Base-by-base conservation (phyloP, 2,113 vertebrate genomes). In the human (Homo sapiens) region DNA sequence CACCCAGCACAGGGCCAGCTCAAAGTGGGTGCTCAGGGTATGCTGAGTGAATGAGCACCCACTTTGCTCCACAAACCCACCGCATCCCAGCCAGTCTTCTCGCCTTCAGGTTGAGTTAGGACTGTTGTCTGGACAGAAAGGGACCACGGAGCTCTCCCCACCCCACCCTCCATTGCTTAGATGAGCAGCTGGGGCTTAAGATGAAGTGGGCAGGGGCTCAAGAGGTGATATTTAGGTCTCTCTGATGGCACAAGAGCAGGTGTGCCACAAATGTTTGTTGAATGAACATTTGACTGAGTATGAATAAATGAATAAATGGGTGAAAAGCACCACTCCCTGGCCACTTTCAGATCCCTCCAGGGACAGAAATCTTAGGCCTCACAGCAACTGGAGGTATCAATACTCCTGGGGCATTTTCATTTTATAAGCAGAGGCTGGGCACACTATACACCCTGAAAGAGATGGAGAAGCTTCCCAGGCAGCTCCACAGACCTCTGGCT, bases 161-260 rank as follows among this genome's bases (percentile, higher is more conserved):
- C 45, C 30, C n/a, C 75, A 48, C 59, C 35, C 9, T 27, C 16
- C 30, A 9, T 9, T 45, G 40, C 55, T 89, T 81, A 17, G 13
- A 57, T 17, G 88, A 75, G 55, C 30, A 10, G 35, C 78, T 6
- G 3, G 32, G n/a, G 55, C 61, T 40, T 8, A 1, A 14, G 70
- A 30, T 12, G 1, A 6, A 4, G 13, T 20, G 35, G 18, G 48
- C 0, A 5, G 32, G 35, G 66, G 38, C 61, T 61, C n/a, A 1
- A 40, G 80, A 88, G 64, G 35, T 48, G 13, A 38, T 4, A 13
- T n/a, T 35, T 80, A 68, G 20, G 85, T 66, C 83, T 45, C 50
- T 40, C 1, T 3, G 5, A 10, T 16, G 50, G 43, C 11, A n/a
- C n/a, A 25, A 14, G 40, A 35, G 50, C 1, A 6, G 52, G 16